Conservation (phyloP, 1,140 invertebrate genomes). For the Acromyrmex charruanus region DNA sequence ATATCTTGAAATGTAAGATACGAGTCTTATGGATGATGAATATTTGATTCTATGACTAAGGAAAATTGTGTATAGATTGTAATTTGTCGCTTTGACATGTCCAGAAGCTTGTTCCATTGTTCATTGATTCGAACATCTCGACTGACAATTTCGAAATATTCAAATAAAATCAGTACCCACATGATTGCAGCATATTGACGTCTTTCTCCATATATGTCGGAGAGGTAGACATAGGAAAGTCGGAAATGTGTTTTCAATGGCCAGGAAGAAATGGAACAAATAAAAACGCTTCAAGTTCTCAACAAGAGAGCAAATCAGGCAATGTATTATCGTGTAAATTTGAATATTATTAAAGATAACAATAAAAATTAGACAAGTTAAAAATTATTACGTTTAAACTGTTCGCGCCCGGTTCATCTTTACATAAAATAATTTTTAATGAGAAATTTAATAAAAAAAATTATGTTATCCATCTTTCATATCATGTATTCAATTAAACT, state of each 20-base stretch:
- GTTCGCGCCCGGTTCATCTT: neutral
- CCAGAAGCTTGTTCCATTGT: neutral
- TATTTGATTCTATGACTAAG: conserved; percentile 36
- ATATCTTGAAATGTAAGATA: conserved; percentile 41
- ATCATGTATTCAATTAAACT: conserved; percentile 1
- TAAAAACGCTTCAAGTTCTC: neutral
- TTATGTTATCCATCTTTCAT: neutral
- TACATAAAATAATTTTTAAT: neutral
- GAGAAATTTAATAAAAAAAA: neutral
- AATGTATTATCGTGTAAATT: neutral
- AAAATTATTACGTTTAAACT: neutral
- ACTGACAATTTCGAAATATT: conserved; percentile 26
- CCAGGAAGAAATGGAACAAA: neutral
- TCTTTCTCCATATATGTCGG: neutral
- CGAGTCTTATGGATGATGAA: conserved; percentile 26
- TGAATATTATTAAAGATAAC: neutral
- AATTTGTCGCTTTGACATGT: neutral
- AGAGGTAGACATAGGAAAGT: neutral
- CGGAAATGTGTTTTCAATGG: conserved; percentile 2
- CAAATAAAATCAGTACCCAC: conserved; percentile 34
- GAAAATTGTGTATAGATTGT: conserved; percentile 23
- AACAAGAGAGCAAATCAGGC: neutral
- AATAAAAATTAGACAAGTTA: neutral
- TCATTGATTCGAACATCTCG: conserved; percentile 1
- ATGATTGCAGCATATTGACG: conserved; percentile 22